phyloP scores from a whole-genome alignment of 2,113 vertebrate genomes.

The Engystomops pustulosus region DNA sequence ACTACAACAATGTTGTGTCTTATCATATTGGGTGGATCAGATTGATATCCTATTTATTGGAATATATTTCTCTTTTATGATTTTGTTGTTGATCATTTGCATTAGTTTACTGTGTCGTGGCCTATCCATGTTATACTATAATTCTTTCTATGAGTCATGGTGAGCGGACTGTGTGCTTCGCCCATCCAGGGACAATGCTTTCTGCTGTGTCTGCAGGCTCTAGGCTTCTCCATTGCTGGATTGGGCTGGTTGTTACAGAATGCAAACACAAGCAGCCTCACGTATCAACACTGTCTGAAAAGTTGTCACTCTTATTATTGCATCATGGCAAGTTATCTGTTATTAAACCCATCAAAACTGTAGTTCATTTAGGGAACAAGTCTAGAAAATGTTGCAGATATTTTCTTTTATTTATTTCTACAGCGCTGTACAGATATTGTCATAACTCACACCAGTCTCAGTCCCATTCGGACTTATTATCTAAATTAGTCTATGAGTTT shows the following conservation, averaged over 20 bases:
- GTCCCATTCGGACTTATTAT: no score
- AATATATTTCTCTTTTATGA: background rate
- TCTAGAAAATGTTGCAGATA: no score
- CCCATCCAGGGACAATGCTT: background rate
- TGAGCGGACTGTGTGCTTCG: slow-evolving; percentile 11
- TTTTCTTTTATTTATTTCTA: no score
- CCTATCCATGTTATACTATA: background rate
- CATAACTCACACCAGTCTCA: no score
- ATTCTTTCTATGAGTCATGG: slow-evolving; percentile 6
- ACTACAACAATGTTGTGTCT: no score
- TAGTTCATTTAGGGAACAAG: no score
- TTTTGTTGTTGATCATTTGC: background rate
- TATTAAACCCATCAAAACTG: background rate
- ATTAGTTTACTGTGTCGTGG: background rate
- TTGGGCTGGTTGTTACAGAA: background rate
- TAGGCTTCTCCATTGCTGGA: background rate
- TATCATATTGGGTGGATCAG: background rate
- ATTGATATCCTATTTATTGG: background rate
- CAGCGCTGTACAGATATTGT: no score
- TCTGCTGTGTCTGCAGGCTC: slow-evolving; percentile 23
- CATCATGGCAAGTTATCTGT: background rate
- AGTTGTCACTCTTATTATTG: background rate
- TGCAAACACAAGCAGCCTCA: background rate
- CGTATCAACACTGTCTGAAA: background rate
- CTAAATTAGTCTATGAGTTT: no score